Base-by-base conservation (phyloP, 2,113 vertebrate species). In the Pimephales promelas region DNA sequence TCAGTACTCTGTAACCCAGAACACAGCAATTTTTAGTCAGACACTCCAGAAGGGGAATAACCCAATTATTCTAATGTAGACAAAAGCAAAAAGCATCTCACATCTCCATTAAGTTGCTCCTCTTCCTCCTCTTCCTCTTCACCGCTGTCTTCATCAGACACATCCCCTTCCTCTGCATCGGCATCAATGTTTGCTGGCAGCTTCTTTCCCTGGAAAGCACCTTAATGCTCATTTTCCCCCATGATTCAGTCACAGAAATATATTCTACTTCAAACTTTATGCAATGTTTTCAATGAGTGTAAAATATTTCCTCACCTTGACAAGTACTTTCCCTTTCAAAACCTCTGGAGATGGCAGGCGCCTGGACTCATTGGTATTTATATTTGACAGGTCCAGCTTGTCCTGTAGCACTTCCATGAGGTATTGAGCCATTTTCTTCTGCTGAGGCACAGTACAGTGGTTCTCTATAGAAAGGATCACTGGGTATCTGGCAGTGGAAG, bases 381-480 rank as follows among this genome's bases (percentile, higher is more conserved):
- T 90, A 0, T 88, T 91, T 0, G 96, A 96, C 82, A 99, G 90
- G 87, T 98, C 96, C 90, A 99, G 90, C 88, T 98, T 98, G 88
- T 98, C 97, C 72, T 97, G 96, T 1, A 99, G 92, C 71, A 99
- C 96, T 83, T 96, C 96, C 0, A 13, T 94, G 4, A 99, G 93
- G 45, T 96, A 96, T 86, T 95, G 94, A 7, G 97, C 97, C 97
- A 99, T 99, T 91, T 96, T 97, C 84, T 97, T 98, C 91, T 99
- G 97, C 92, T 99, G 97, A 79, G 93, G 8, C 0, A 99, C 96
- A 3, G 95, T 96, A 90, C 97, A 99, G 84, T 98, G 97, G 91
- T 99, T 99, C 93, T 98, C 97, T 36, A 99, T 95, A n/a, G 97
- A 98, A 87, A 99, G 89, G 89, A 99, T 98, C 88, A 98, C 96